These are phyloP conservation scores for Bombus fervidus DNA, from an alignment of 1,140 invertebrate genomes.

Conservation along the genomic window DNA sequence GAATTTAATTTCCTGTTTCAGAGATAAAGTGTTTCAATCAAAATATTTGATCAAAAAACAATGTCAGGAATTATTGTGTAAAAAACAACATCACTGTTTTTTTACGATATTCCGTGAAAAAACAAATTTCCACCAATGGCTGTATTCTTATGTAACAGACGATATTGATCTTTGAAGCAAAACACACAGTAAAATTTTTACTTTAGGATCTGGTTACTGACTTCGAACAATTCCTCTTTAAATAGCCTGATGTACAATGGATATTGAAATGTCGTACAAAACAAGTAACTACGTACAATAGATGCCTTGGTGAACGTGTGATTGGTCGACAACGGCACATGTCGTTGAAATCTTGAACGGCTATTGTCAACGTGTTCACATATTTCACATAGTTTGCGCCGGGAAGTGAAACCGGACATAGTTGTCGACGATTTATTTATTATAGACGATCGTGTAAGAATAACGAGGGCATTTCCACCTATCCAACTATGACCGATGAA, in stretches of 20 bases:
- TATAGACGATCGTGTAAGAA: no score
- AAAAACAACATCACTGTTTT: background rate
- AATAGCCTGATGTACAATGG: slow-evolving; percentile 13
- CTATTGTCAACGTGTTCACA: slow-evolving; percentile 36
- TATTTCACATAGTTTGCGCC: slow-evolving; percentile 34
- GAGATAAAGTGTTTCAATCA: background rate
- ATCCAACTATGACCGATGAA: background rate
- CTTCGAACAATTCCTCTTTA: slow-evolving; percentile 20
- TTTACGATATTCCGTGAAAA: background rate
- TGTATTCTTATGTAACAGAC: background rate
- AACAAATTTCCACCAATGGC: background rate
- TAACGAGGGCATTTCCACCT: background rate
- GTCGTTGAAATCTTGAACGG: slow-evolving; percentile 2
- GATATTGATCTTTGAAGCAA: background rate
- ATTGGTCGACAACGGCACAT: slow-evolving; percentile 18
- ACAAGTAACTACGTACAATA: slow-evolving; percentile 12
- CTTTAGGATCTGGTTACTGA: background rate
- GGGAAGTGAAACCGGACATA: slow-evolving; percentile 23
- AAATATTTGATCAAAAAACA: background rate
- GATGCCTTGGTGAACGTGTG: slow-evolving; percentile 20
- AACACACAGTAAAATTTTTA: background rate
- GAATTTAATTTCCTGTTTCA: background rate
- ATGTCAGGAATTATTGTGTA: background rate
- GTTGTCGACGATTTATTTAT: slow-evolving; percentile 21
- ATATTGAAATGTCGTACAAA: slow-evolving; percentile 12